Percentiles rank a stretch among this genome's conserved stretches.
phyloP scores from a whole-genome alignment of 92 coral and sea anemone species.

The Epizoanthus fatuus region DNA sequence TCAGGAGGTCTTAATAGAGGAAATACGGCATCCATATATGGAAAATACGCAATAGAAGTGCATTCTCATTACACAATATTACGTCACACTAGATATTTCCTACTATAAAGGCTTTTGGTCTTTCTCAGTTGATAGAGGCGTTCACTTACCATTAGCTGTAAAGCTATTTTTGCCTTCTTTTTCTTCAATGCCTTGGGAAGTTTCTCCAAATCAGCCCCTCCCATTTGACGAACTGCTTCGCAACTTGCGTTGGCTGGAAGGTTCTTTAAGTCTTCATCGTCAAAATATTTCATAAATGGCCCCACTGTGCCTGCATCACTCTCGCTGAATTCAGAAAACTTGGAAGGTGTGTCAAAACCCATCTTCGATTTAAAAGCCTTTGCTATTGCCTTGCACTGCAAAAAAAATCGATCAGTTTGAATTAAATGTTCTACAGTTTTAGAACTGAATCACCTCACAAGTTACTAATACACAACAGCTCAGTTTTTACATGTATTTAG shows the following conservation, averaged over 20 bases:
- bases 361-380: conserved; percentile 23
- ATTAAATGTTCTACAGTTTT: not conserved
- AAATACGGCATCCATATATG: too few species aligned
- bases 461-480: too few species aligned
- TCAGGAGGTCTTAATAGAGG: too few species aligned
- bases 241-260: conserved; percentile 57
- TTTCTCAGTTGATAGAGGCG: too few species aligned
- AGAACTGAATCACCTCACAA: too few species aligned
- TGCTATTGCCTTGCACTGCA: conserved; percentile 36
- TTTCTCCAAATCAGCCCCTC: conserved; percentile 55
- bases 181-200: conserved; percentile 59
- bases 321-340: conserved; percentile 14
- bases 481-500: too few species aligned
- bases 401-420: not conserved
- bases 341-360: conserved; percentile 1
- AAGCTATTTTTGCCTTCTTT: conserved; percentile 44
- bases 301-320: conserved; percentile 65
- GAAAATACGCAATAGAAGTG: too few species aligned
- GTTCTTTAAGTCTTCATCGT: conserved; percentile 49
- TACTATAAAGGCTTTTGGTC: too few species aligned
- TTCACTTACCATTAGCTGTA: conserved; percentile 70
- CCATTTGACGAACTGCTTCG: conserved; percentile 78
- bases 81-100: too few species aligned
- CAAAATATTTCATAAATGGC: conserved; percentile 59
- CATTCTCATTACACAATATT: too few species aligned